Evolutionary conservation across 1,140 invertebrate genomes (phyloP).

Genomic region (Rhyzopertha dominica): DNA sequence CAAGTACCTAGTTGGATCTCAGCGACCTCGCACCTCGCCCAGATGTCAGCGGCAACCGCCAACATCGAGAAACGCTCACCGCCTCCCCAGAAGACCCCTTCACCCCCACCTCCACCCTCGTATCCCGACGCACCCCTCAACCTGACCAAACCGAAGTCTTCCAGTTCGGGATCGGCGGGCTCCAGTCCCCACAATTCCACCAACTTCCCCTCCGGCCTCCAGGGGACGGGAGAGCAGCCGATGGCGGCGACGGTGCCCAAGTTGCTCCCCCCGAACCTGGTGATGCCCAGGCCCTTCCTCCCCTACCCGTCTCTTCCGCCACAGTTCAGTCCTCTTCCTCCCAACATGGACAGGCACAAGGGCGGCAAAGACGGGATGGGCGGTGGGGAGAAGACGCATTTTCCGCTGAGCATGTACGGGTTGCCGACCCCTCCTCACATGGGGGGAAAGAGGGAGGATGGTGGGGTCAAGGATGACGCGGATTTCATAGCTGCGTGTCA

Average conservation of each 20-base stretch:
- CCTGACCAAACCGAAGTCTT: conserved; percentile 77
- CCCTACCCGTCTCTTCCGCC: conserved; percentile 56
- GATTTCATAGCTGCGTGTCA: conserved; percentile 59
- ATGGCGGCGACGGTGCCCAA: conserved; percentile 55
- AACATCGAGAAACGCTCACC: conserved; percentile 44
- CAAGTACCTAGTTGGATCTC: conserved; percentile 41
- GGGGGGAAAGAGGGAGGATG: conserved; percentile 33
- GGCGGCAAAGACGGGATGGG: conserved; percentile 32
- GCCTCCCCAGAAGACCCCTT: conserved; percentile 42
- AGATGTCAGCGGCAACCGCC: conserved; percentile 26
- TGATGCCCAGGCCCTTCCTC: conserved; percentile 55
- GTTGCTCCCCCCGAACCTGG: conserved; percentile 51
- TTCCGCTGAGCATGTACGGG: conserved; percentile 43
- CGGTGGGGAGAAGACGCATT: conserved; percentile 42
- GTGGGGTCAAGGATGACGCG: conserved; percentile 53
- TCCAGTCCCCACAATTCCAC: conserved; percentile 40
- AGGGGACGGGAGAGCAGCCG: conserved; percentile 49
- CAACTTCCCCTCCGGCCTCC: conserved; percentile 24
- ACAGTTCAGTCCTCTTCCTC: conserved; percentile 46
- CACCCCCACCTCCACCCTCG: conserved; percentile 47
- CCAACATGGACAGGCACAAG: conserved; percentile 44
- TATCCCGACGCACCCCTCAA: conserved; percentile 78
- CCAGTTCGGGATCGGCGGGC: conserved; percentile 39
- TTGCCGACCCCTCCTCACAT: conserved; percentile 36
- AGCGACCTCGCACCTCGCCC: conserved; percentile 36